Evolutionary conservation across 1,140 invertebrate species (phyloP).

Genomic region (Homalodisca vitripennis): DNA sequence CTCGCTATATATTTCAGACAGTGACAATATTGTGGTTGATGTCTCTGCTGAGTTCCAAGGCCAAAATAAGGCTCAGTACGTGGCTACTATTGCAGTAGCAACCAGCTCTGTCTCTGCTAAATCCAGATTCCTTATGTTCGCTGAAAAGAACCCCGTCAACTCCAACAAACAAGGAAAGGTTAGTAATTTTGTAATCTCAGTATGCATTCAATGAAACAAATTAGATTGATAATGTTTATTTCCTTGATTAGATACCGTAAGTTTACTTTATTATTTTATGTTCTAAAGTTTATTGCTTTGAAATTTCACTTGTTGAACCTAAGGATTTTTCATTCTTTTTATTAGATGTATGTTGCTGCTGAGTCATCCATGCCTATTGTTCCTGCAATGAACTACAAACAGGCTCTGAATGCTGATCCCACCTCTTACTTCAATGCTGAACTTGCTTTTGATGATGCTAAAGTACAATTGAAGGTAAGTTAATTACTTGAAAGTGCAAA

Average conservation of each 20-base stretch:
- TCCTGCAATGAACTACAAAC: slow-evolving; percentile 51
- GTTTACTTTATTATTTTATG: no score
- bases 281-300: no score
- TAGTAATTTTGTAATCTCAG: not conserved
- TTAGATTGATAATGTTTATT: no score
- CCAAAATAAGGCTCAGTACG: slow-evolving; percentile 48
- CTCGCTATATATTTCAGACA: slow-evolving; percentile 20
- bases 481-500: no score
- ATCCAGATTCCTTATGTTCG: slow-evolving; percentile 50
- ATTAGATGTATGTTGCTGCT: slow-evolving; percentile 22
- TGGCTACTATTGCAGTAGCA: slow-evolving; percentile 52
- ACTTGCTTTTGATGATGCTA: slow-evolving; percentile 51
- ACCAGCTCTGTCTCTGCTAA: slow-evolving; percentile 55
- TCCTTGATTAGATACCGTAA: no score
- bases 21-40: slow-evolving; percentile 52
- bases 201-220: no score
- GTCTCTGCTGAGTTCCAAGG: slow-evolving; percentile 53
- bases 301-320: no score
- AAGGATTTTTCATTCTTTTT: no score
- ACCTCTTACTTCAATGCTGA: slow-evolving; percentile 50
- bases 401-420: slow-evolving; percentile 52
- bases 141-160: slow-evolving; percentile 44
- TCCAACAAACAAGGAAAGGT: slow-evolving; percentile 21
- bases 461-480: slow-evolving; percentile 44
- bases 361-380: slow-evolving; percentile 49